phyloP scores from a whole-genome alignment of 2,797 vertebrate genomes.

The Glossophaga mutica region DNA sequence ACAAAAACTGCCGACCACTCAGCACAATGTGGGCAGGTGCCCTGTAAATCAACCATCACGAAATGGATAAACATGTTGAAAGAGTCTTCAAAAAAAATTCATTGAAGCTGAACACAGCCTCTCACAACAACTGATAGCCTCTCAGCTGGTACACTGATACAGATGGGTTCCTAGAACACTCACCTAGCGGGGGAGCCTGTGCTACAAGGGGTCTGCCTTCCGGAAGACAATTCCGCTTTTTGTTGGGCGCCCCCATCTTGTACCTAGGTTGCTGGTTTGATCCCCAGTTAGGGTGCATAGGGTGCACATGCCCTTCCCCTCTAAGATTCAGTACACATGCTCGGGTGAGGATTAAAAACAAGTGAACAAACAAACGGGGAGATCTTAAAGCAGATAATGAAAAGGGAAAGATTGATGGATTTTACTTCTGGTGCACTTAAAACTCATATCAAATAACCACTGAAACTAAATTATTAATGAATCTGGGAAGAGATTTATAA shows the following conservation, averaged over 20 bases:
- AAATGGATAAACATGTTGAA: background rate
- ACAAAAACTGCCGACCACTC: background rate
- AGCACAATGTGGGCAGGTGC: background rate
- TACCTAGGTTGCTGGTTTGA: background rate
- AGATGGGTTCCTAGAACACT: too few species aligned
- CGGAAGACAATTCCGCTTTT: too few species aligned
- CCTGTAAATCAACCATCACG: background rate
- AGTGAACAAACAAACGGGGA: background rate
- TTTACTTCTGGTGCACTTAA: conserved; percentile 12
- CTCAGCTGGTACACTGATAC: too few species aligned
- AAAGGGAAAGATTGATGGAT: background rate
- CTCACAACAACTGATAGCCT: too few species aligned
- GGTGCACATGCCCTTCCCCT: background rate
- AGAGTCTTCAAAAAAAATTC: too few species aligned
- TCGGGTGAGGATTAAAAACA: background rate
- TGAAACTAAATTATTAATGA: conserved; percentile 5
- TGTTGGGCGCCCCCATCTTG: too few species aligned
- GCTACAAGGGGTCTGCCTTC: too few species aligned
- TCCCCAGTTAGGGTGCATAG: background rate
- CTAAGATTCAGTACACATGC: background rate
- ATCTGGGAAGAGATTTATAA: background rate
- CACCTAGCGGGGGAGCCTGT: too few species aligned
- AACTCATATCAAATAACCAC: background rate
- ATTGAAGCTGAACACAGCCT: too few species aligned
- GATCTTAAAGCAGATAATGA: background rate